Conservation (phyloP, 2,797 vertebrate species). For the Pipistrellus pipistrellus region DNA sequence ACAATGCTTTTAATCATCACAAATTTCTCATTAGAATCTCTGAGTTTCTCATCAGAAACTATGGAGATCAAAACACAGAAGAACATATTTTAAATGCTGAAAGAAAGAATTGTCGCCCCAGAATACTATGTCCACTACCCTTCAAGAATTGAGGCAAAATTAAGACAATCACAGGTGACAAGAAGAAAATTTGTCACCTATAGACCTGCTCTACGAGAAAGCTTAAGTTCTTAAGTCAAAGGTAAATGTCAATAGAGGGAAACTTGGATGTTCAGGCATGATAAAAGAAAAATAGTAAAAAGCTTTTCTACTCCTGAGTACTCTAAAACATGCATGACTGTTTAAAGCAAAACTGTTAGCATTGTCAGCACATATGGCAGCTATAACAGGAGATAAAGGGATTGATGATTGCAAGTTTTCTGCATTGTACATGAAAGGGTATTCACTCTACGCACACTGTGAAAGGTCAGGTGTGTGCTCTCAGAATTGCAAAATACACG, state of each 20-base stretch:
- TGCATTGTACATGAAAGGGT: background rate
- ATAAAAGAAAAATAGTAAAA: slow-evolving; percentile 1
- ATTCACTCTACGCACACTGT: background rate
- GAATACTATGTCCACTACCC: too few relatives aligned
- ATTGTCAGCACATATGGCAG: background rate
- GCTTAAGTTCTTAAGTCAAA: too few relatives aligned
- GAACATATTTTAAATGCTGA: too few relatives aligned
- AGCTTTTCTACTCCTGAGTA: background rate
- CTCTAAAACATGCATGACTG: background rate
- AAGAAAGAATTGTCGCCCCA: too few relatives aligned
- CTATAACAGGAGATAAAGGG: background rate
- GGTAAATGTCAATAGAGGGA: background rate
- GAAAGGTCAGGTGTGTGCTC: background rate
- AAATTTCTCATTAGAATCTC: too few relatives aligned
- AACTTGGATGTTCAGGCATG: background rate
- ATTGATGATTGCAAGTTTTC: background rate
- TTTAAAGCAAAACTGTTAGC: background rate
- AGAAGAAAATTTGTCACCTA: too few relatives aligned
- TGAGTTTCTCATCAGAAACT: too few relatives aligned
- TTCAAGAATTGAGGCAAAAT: too few relatives aligned
- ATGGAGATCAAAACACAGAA: too few relatives aligned
- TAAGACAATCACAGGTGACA: too few relatives aligned
- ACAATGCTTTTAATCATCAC: too few relatives aligned
- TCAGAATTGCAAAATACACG: background rate
- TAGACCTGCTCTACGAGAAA: too few relatives aligned